These are phyloP conservation scores for Tenthredo amoena DNA, from an alignment of 2,888 invertebrate genomes.

Conservation along the genomic window DNA sequence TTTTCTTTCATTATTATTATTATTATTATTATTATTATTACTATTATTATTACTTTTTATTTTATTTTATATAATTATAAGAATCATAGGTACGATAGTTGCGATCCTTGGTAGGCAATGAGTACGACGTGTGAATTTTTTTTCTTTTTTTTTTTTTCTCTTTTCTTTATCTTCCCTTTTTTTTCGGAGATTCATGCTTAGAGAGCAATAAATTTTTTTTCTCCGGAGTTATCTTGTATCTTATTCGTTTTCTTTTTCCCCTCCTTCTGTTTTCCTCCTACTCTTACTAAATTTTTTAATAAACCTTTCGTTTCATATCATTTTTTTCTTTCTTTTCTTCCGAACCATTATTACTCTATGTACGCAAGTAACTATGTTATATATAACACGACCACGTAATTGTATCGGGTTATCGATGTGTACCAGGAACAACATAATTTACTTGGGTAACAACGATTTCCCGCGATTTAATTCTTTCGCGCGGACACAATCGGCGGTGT, in stretches of 20 bases:
- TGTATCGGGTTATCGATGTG: background rate
- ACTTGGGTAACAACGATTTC: background rate
- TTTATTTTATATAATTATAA: slow-evolving; percentile 68
- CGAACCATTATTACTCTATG: slow-evolving; percentile 7
- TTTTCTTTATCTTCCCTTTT: background rate
- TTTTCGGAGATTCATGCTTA: background rate
- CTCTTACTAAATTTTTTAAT: background rate
- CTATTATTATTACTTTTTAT: background rate
- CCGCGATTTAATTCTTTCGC: background rate
- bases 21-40: background rate
- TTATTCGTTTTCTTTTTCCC: background rate
- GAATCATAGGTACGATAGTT: slow-evolving; percentile 72
- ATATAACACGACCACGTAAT: background rate
- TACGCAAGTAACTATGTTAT: slow-evolving; percentile 14
- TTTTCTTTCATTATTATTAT: background rate
- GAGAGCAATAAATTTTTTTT: slow-evolving; percentile 5
- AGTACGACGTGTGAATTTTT: slow-evolving; percentile 66
- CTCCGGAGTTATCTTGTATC: background rate
- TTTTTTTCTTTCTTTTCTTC: background rate
- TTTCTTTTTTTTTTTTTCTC: background rate
- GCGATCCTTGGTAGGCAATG: slow-evolving; percentile 72
- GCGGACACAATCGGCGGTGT: background rate
- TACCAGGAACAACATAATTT: slow-evolving; percentile 4
- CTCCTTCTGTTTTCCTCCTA: background rate
- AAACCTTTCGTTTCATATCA: background rate